Evolutionary conservation across 1,140 invertebrate species (phyloP).

Genomic region (Lethocerus indicus): DNA sequence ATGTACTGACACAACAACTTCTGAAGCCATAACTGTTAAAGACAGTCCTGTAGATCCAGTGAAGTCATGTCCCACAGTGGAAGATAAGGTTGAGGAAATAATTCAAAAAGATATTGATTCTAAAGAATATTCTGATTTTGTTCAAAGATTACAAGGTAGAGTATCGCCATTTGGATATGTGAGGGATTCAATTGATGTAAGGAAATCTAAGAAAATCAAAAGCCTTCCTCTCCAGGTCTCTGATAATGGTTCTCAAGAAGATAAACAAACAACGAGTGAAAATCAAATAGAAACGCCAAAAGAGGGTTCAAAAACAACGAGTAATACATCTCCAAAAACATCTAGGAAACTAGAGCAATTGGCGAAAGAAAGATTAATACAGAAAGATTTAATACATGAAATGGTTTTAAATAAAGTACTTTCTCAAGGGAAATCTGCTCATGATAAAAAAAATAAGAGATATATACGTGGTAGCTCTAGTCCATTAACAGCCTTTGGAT

Average conservation of each 20-base stretch:
- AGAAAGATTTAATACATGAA: constrained; percentile 54
- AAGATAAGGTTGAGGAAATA: constrained; percentile 4
- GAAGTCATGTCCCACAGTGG: neutral
- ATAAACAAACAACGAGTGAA: neutral
- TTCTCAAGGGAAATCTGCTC: constrained; percentile 42
- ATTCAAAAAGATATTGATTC: constrained; percentile 4
- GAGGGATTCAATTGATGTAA: constrained; percentile 47
- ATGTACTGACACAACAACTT: constrained; percentile 19
- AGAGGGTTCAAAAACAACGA: constrained; percentile 19
- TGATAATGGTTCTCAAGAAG: neutral
- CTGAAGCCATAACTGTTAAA: constrained; percentile 20
- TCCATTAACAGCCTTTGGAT: too few relatives aligned
- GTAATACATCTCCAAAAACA: constrained; percentile 27
- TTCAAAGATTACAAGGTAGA: constrained; percentile 45
- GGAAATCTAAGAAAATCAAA: constrained; percentile 32
- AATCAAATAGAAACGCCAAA: constrained; percentile 10
- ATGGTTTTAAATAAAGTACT: constrained; percentile 60
- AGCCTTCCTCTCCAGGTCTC: constrained; percentile 5
- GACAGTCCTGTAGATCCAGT: constrained; percentile 16
- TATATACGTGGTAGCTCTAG: neutral
- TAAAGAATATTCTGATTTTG: constrained; percentile 39
- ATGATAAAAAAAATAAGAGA: constrained; percentile 32
- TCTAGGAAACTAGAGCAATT: constrained; percentile 42
- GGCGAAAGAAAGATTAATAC: constrained; percentile 43
- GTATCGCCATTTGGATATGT: constrained; percentile 53